phyloP scores from a whole-genome alignment of 2,797 vertebrate species.

The Mastacembelus armatus region DNA sequence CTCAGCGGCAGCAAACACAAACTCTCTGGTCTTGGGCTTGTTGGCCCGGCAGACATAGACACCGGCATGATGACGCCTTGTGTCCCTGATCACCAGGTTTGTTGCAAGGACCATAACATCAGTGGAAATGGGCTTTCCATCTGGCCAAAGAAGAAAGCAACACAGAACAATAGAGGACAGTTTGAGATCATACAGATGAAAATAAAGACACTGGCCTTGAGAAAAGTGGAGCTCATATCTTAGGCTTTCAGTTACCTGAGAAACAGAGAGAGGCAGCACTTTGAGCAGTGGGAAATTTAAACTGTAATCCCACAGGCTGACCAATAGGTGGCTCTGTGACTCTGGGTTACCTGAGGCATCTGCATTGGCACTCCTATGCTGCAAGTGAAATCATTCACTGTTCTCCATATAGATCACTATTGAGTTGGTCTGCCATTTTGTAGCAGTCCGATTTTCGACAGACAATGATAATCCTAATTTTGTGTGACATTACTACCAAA shows the following conservation, averaged over 20 bases:
- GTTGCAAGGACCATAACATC: conserved; percentile 93
- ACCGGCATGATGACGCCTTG: conserved; percentile 90
- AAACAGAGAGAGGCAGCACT: conserved; percentile 22
- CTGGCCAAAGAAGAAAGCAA: conserved; percentile 77
- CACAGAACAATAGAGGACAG: conserved; percentile 11
- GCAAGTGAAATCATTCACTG: conserved; percentile 24
- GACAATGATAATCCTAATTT: no score
- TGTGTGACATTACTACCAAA: no score
- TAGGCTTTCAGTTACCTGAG: conserved; percentile 48
- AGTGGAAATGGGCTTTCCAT: conserved; percentile 93
- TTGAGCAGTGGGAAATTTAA: conserved; percentile 7
- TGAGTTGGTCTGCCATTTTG: conserved; percentile 38
- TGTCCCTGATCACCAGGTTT: conserved; percentile 92
- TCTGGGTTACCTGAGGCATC: conserved; percentile 22
- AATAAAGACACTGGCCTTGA: conserved; percentile 5
- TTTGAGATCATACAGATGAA: conserved; percentile 24
- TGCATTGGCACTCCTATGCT: conserved; percentile 16
- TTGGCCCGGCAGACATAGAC: conserved; percentile 96
- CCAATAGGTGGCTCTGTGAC: conserved; percentile 72
- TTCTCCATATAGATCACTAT: conserved; percentile 36
- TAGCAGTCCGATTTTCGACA: background rate
- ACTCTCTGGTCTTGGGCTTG: conserved; percentile 94
- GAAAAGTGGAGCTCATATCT: conserved; percentile 23
- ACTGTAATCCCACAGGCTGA: conserved; percentile 43
- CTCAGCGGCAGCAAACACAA: conserved; percentile 90